Conservation (phyloP, 2,888 invertebrate species). For the Dyspetes luteomarginatus region DNA sequence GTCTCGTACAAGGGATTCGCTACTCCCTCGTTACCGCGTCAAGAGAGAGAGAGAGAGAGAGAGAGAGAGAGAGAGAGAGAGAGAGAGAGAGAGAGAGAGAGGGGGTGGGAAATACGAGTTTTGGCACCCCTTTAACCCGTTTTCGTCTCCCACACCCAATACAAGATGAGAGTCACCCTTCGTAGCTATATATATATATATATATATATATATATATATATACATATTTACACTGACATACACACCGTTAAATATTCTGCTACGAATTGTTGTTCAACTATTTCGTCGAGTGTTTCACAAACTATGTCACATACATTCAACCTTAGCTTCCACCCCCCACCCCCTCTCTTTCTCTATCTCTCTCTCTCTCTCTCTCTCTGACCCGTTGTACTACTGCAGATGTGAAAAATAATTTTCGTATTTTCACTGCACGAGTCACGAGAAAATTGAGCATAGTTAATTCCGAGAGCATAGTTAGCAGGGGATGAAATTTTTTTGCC, state of each 20-base stretch:
- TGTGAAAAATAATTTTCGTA: background rate
- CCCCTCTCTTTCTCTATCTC: background rate
- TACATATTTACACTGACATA: constrained; percentile 49
- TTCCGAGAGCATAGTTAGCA: background rate
- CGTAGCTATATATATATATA: background rate
- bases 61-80: background rate
- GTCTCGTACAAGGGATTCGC: constrained; percentile 46
- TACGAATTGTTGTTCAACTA: constrained; percentile 78
- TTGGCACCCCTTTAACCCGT: background rate
- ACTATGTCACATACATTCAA: constrained; percentile 72
- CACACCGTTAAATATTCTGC: constrained; percentile 69
- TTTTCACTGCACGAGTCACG: background rate
- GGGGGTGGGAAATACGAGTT: background rate
- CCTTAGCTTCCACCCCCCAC: background rate
- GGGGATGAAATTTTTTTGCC: background rate
- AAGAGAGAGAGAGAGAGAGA: constrained; percentile 10
- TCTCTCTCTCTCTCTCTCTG: background rate
- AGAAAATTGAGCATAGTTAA: background rate
- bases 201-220: background rate
- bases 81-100: background rate
- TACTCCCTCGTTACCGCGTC: constrained; percentile 58
- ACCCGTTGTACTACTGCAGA: background rate
- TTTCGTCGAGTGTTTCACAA: constrained; percentile 73
- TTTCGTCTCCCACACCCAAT: background rate
- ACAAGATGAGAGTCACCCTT: constrained; percentile 2